These are phyloP conservation scores for Hycleus phaleratus DNA, from an alignment of 1,140 invertebrate genomes.

Conservation along the genomic window DNA sequence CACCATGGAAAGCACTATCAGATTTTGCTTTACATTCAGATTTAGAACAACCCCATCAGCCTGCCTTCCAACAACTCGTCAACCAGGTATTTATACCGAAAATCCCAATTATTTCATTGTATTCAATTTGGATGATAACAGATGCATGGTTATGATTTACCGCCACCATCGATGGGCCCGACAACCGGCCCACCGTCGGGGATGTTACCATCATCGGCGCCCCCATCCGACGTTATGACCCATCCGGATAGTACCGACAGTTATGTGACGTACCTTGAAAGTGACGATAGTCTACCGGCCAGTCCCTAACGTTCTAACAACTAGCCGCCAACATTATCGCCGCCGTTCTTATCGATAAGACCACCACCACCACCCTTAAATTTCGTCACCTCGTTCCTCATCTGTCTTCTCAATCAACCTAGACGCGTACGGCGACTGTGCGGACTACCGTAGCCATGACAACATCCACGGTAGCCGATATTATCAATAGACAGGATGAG, in stretches of 20 bases:
- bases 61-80: slow-evolving; percentile 92
- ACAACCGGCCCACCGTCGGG: slow-evolving; percentile 35
- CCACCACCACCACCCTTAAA: slow-evolving; percentile 8
- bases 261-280: slow-evolving; percentile 84
- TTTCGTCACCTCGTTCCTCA: slow-evolving; percentile 7
- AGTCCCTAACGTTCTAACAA: slow-evolving; percentile 49
- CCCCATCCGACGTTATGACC: slow-evolving; percentile 55
- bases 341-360: too few relatives aligned
- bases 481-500: too few relatives aligned
- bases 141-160: slow-evolving; percentile 85
- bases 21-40: slow-evolving; percentile 93
- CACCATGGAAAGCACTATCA: slow-evolving; percentile 92
- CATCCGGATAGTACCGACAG: slow-evolving; percentile 79
- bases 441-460: slow-evolving; percentile 4
- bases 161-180: slow-evolving; percentile 45
- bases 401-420: slow-evolving; percentile 7
- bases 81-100: slow-evolving; percentile 65
- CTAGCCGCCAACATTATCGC: neutral
- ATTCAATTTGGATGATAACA: slow-evolving; percentile 36
- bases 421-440: slow-evolving; percentile 6
- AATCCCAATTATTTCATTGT: slow-evolving; percentile 13
- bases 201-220: slow-evolving; percentile 38
- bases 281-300: slow-evolving; percentile 68
- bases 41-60: slow-evolving; percentile 78
- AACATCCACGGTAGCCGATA: neutral